phyloP scores from a whole-genome alignment of 1,140 invertebrate species.

The Anthonomus grandis region DNA sequence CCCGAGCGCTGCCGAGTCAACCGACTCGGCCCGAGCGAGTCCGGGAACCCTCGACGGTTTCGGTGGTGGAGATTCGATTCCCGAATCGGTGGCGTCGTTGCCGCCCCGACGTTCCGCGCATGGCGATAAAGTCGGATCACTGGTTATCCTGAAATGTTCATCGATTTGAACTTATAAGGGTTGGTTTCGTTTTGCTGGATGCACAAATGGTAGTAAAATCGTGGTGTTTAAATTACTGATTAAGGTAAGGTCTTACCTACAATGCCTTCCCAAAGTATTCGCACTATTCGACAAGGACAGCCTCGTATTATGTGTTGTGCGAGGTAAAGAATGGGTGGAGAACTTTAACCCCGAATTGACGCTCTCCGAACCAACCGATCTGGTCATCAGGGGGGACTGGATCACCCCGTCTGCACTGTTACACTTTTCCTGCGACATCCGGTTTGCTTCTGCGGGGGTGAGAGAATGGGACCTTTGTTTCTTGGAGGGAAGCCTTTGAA shows the following conservation, averaged over 20 bases:
- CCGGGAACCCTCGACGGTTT: conserved; percentile 67
- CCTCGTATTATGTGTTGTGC: conserved; percentile 44
- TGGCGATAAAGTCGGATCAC: conserved; percentile 56
- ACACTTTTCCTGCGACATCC: conserved; percentile 54
- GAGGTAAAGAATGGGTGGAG: conserved; percentile 57
- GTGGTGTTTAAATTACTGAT: neutral
- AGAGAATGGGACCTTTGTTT: conserved; percentile 67
- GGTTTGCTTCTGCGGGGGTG: conserved; percentile 56
- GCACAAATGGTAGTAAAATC: neutral
- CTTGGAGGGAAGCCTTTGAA: conserved; percentile 57
- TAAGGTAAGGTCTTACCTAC: conserved; percentile 17
- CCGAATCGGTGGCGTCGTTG: conserved; percentile 36
- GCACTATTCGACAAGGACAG: conserved; percentile 42
- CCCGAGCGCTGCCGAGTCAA: conserved; percentile 41
- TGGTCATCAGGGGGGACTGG: conserved; percentile 48
- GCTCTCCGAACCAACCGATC: conserved; percentile 44
- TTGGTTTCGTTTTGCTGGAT: conserved; percentile 29
- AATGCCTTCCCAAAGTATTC: conserved; percentile 45
- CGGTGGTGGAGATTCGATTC: conserved; percentile 60
- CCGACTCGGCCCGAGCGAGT: conserved; percentile 47
- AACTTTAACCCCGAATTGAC: conserved; percentile 49
- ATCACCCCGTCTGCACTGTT: conserved; percentile 62
- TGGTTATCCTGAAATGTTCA: conserved; percentile 54
- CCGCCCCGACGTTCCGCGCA: conserved; percentile 46
- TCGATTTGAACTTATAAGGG: conserved; percentile 21